phyloP scores from a whole-genome alignment of 2,113 vertebrate species.

The Cettia cetti region DNA sequence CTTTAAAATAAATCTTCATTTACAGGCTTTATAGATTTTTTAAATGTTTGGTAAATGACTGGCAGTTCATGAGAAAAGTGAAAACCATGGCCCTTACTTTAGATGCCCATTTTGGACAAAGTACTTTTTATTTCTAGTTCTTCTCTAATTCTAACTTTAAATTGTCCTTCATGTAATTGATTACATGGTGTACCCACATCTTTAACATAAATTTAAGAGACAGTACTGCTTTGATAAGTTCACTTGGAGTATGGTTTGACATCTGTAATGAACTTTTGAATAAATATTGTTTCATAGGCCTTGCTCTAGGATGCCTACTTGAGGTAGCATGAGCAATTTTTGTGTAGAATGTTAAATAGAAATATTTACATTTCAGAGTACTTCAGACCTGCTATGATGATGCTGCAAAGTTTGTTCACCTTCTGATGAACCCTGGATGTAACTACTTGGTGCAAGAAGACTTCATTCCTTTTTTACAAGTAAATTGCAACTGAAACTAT shows the following conservation, averaged over 20 bases:
- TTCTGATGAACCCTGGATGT: slow-evolving; percentile 89
- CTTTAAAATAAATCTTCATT: background rate
- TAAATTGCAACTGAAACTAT: slow-evolving; percentile 52
- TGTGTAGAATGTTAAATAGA: background rate
- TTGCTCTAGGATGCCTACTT: background rate
- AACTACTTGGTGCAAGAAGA: slow-evolving; percentile 95
- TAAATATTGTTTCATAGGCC: background rate
- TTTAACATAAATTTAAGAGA: background rate
- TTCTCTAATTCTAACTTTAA: background rate
- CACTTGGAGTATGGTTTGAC: background rate
- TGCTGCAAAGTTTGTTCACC: slow-evolving; percentile 90
- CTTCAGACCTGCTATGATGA: slow-evolving; percentile 93
- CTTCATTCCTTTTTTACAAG: slow-evolving; percentile 96
- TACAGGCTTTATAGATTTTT: background rate
- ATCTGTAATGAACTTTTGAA: background rate
- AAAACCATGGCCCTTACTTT: background rate
- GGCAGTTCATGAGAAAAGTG: background rate
- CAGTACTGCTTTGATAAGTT: background rate
- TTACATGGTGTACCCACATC: background rate
- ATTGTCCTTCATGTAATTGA: background rate
- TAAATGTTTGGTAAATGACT: background rate
- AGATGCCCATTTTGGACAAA: background rate
- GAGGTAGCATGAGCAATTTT: background rate
- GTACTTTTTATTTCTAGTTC: background rate
- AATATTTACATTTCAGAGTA: slow-evolving; percentile 65